These are phyloP conservation scores for Avahi laniger DNA, from an alignment of 2,797 vertebrate genomes.

Conservation along the genomic window DNA sequence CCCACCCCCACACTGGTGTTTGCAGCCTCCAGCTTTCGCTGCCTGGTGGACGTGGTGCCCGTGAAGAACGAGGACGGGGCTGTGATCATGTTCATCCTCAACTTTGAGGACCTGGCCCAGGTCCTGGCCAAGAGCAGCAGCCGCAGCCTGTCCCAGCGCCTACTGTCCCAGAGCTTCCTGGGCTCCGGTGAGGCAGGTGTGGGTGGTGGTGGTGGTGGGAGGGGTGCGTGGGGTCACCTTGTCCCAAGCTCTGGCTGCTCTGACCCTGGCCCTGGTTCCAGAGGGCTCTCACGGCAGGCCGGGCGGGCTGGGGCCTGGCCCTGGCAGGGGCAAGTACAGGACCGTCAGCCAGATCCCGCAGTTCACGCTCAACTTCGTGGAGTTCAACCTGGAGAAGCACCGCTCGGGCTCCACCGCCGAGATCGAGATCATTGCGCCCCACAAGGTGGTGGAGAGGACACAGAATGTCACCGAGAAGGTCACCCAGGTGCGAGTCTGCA, in stretches of 20 bases:
- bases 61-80: slow-evolving; percentile 95
- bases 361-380: slow-evolving; percentile 94
- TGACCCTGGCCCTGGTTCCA: slow-evolving; percentile 76
- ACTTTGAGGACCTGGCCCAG: slow-evolving; percentile 94
- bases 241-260: neutral
- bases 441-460: slow-evolving; percentile 95
- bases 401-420: slow-evolving; percentile 93
- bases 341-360: slow-evolving; percentile 94
- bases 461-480: slow-evolving; percentile 99
- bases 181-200: slow-evolving; percentile 79
- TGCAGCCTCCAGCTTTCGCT: slow-evolving; percentile 93
- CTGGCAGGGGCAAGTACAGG: slow-evolving; percentile 92
- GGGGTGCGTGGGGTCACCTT: accelerated
- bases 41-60: slow-evolving; percentile 95
- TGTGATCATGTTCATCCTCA: slow-evolving; percentile 99
- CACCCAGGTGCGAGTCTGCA: slow-evolving; percentile 89
- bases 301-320: slow-evolving; percentile 90
- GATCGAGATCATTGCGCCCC: slow-evolving; percentile 97
- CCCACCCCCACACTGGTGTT: neutral
- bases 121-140: slow-evolving; percentile 86
- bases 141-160: slow-evolving; percentile 89
- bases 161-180: slow-evolving; percentile 90
- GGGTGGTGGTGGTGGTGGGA: neutral
- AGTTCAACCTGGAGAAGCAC: slow-evolving; percentile 92
- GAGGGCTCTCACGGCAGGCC: slow-evolving; percentile 88